These are phyloP conservation scores for Sycophila texana DNA, from an alignment of 2,888 invertebrate species.

Conservation along the genomic window DNA sequence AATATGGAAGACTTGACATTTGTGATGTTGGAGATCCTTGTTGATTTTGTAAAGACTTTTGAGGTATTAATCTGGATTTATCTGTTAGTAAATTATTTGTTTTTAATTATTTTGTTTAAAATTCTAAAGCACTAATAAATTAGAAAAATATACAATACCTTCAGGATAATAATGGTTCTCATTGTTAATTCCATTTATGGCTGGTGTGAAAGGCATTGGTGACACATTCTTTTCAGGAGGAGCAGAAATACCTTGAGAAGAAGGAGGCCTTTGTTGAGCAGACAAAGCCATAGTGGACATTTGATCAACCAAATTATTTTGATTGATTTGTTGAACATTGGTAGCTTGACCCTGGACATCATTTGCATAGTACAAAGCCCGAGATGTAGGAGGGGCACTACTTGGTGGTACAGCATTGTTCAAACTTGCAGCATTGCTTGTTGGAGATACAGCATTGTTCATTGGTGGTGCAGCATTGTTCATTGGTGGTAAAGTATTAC, in stretches of 20 bases:
- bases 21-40: conserved; percentile 60
- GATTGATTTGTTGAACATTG: conserved; percentile 61
- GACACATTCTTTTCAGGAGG: conserved; percentile 62
- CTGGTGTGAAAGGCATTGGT: conserved; percentile 58
- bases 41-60: conserved; percentile 51
- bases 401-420: conserved; percentile 59
- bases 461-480: too few species aligned
- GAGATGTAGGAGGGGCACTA: conserved; percentile 62
- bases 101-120: not conserved
- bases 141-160: conserved; percentile 43
- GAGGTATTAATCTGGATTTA: conserved; percentile 41
- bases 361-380: conserved; percentile 64
- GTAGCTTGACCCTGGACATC: conserved; percentile 60
- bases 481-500: too few species aligned
- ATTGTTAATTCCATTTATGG: conserved; percentile 66
- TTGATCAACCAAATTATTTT: conserved; percentile 66
- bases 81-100: conserved; percentile 40
- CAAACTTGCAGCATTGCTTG: too few species aligned
- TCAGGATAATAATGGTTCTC: conserved; percentile 56
- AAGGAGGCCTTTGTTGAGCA: conserved; percentile 63
- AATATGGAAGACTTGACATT: conserved; percentile 63
- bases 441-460: too few species aligned
- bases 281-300: conserved; percentile 67
- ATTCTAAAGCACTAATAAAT: not conserved
- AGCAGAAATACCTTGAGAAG: conserved; percentile 62